Percentiles rank a stretch among this genome's conserved stretches.
Conservation (phyloP, 2,113 vertebrate genomes). For the Burhinus oedicnemus region DNA sequence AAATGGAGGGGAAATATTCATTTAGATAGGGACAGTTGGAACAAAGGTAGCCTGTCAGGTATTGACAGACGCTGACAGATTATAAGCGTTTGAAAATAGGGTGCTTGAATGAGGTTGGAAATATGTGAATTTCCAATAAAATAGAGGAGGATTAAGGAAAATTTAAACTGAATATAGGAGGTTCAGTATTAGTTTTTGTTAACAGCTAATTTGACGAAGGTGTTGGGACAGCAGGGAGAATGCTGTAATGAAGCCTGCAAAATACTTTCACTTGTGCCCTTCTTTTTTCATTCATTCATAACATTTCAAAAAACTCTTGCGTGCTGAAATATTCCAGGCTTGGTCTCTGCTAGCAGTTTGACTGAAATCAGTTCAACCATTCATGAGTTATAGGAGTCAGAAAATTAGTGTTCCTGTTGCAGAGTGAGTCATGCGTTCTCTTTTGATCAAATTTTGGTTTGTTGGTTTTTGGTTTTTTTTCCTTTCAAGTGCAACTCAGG, state of each 20-base stretch:
- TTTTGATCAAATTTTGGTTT: neutral
- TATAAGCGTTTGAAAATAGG: neutral
- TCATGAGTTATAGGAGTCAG: neutral
- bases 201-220: neutral
- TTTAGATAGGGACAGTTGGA: neutral
- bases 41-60: neutral
- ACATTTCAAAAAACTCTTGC: neutral
- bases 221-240: neutral
- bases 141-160: neutral
- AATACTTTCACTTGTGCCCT: neutral
- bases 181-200: neutral
- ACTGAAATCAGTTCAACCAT: neutral
- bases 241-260: neutral
- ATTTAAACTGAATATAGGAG: neutral
- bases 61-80: neutral
- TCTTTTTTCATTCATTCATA: neutral
- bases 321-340: neutral
- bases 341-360: neutral
- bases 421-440: neutral
- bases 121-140: neutral
- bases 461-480: neutral
- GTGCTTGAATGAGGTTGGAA: neutral
- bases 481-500: neutral
- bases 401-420: neutral
- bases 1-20: conserved; percentile 1